phyloP scores from a whole-genome alignment of 2,888 invertebrate genomes.

The Dryocosmus kuriphilus region DNA sequence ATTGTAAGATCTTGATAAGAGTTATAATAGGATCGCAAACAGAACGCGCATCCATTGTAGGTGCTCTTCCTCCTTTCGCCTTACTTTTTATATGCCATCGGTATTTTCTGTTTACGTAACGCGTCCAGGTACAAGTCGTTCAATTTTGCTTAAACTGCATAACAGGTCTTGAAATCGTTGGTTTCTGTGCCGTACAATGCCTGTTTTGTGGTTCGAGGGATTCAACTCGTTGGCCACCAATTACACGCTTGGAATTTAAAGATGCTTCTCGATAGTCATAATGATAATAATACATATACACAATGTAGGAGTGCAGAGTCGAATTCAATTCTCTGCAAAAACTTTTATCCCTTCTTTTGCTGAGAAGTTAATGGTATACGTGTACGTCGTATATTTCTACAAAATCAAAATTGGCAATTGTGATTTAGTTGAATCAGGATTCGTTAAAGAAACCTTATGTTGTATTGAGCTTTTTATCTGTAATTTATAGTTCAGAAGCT shows the following conservation, averaged over 20 bases:
- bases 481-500: neutral
- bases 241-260: conserved; percentile 39
- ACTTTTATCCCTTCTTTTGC: conserved; percentile 9
- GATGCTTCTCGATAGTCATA: conserved; percentile 28
- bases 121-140: conserved; percentile 37
- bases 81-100: conserved; percentile 32
- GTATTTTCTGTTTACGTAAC: conserved; percentile 40
- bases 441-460: conserved; percentile 25
- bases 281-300: conserved; percentile 34
- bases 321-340: conserved; percentile 2
- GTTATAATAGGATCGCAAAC: conserved; percentile 33
- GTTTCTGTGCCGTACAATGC: conserved; percentile 24
- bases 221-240: conserved; percentile 41
- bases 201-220: conserved; percentile 38
- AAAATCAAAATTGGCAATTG: conserved; percentile 36
- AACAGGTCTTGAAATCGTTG: conserved; percentile 32
- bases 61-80: conserved; percentile 41
- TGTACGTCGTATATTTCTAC: conserved; percentile 23
- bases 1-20: conserved; percentile 33
- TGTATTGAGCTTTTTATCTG: conserved; percentile 10
- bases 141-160: conserved; percentile 39
- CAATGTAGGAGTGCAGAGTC: conserved; percentile 11
- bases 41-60: conserved; percentile 33
- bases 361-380: conserved; percentile 12
- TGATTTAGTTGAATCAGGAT: conserved; percentile 32